Evolutionary conservation across 2,113 vertebrate genomes (phyloP).

Genomic region (Cnemophilus loriae): DNA sequence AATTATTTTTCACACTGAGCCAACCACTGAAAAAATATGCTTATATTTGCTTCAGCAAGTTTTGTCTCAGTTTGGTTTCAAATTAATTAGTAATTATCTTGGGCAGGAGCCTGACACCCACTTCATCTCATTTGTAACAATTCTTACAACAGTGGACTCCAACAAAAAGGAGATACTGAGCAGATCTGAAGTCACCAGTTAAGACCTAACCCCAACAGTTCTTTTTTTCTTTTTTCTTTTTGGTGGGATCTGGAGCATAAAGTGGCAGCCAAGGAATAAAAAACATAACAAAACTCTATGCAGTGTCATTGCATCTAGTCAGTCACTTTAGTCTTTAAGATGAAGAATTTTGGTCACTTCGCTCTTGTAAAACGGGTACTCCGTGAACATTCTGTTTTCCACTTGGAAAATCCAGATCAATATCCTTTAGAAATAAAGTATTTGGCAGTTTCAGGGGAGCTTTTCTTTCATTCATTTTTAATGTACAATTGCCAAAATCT

Average conservation of each 20-base stretch:
- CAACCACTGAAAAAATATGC: neutral
- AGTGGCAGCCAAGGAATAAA: neutral
- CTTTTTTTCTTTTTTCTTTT: neutral
- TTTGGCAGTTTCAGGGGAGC: neutral
- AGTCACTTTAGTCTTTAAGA: neutral
- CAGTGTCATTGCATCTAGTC: neutral
- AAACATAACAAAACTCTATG: neutral
- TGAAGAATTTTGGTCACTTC: neutral
- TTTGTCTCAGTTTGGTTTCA: neutral
- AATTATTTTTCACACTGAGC: neutral
- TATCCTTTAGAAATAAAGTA: neutral
- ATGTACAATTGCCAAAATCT: neutral
- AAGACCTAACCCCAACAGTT: neutral
- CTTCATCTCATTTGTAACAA: neutral
- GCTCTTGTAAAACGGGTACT: neutral
- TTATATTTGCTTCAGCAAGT: neutral
- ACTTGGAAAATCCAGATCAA: neutral
- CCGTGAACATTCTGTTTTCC: neutral
- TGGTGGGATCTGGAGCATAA: neutral
- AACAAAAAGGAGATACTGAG: neutral
- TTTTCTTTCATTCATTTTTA: neutral
- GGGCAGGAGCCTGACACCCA: neutral
- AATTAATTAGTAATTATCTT: neutral
- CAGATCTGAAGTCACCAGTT: neutral
- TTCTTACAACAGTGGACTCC: neutral